A percentile compares a stretch with the other conserved stretches of the same genome.
Conservation (phyloP, 2,113 vertebrate species). For the Nestor notabilis region DNA sequence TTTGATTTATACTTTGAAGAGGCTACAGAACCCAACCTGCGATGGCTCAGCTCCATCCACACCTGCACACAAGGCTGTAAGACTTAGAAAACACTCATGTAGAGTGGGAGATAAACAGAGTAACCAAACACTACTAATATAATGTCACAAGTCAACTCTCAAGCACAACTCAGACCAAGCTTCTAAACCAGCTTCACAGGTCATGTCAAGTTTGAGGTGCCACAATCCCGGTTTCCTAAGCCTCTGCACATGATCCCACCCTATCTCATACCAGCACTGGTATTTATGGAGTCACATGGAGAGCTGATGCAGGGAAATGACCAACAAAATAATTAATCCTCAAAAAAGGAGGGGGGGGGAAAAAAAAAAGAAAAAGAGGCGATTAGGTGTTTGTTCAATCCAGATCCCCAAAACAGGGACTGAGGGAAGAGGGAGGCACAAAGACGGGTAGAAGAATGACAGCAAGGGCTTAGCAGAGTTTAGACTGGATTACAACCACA, state of each 20-base stretch:
- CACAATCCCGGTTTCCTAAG: slow-evolving; percentile 15
- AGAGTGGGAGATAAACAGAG: neutral
- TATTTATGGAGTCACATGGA: neutral
- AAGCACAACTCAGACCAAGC: neutral
- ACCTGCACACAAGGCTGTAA: neutral
- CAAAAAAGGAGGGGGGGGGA: too few relatives aligned
- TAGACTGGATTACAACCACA: neutral
- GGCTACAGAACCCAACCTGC: neutral
- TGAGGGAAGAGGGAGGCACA: neutral
- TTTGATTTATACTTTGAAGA: neutral
- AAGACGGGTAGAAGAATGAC: neutral
- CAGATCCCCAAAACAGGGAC: neutral
- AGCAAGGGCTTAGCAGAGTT: neutral
- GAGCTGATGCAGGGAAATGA: neutral
- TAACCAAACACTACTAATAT: neutral
- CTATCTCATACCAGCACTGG: neutral
- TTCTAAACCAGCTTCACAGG: neutral
- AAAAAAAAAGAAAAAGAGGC: neutral
- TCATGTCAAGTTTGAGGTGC: neutral
- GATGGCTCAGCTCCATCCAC: neutral
- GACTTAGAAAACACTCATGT: neutral
- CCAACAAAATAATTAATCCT: neutral
- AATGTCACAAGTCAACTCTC: neutral
- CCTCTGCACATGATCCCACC: neutral
- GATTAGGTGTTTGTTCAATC: neutral